A percentile compares a stretch with the other conserved stretches of the same genome.
phyloP scores from a whole-genome alignment of 2,113 vertebrate species.

The Xiphorhynchus elegans region DNA sequence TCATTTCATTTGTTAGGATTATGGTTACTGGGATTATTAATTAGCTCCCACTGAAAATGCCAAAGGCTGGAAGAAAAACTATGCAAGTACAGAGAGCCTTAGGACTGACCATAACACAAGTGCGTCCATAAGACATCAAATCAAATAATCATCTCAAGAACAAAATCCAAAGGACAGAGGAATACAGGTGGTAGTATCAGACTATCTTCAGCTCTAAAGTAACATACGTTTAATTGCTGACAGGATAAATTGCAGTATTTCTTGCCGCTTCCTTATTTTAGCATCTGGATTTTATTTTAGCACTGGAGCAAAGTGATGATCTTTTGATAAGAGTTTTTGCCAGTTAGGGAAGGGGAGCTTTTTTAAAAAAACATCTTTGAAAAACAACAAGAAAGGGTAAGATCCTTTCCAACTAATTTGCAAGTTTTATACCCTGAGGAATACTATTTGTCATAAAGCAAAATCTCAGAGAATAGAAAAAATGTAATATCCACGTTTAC shows the following conservation, averaged over 20 bases:
- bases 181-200: background rate
- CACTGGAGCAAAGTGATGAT: background rate
- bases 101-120: background rate
- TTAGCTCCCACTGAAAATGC: constrained; percentile 4
- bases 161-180: background rate
- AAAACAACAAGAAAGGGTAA: background rate
- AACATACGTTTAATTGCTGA: background rate
- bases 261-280: background rate
- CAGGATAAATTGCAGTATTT: background rate
- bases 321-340: background rate
- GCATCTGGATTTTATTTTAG: background rate
- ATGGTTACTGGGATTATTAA: background rate
- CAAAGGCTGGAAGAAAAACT: background rate
- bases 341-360: fast-evolving
- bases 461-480: background rate
- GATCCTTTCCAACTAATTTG: background rate
- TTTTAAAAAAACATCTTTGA: background rate
- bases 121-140: background rate
- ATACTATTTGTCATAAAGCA: background rate
- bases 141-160: background rate
- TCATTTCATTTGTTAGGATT: background rate
- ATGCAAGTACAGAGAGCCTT: background rate
- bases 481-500: background rate
- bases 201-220: background rate
- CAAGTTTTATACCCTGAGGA: background rate